These are phyloP conservation scores for Sinosuthora webbiana DNA, from an alignment of 2,113 vertebrate species.

Conservation along the genomic window DNA sequence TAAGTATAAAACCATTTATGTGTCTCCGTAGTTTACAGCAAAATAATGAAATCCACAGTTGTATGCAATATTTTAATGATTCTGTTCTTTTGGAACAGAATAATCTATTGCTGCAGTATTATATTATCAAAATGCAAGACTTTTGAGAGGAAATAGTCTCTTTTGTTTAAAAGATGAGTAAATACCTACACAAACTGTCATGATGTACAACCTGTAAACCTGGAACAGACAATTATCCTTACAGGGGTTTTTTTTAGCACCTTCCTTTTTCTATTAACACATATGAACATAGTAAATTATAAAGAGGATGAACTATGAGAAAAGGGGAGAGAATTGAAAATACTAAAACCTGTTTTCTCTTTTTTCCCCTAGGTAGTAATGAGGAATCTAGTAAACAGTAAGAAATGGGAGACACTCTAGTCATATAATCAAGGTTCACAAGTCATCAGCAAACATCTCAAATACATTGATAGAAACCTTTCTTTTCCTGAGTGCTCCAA, in stretches of 20 bases:
- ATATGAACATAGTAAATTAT: not conserved
- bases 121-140: conserved; percentile 22
- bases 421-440: not conserved
- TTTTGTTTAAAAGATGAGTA: conserved; percentile 42
- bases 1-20: conserved; percentile 34
- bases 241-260: not conserved
- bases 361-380: not conserved
- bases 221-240: conserved; percentile 33
- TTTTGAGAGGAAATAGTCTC: not conserved
- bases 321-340: not conserved
- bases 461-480: not conserved
- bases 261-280: conserved; percentile 26
- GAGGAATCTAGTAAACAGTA: not conserved
- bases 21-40: conserved; percentile 12
- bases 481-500: not conserved
- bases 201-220: not conserved
- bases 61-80: conserved; percentile 17
- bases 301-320: not conserved
- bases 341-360: not conserved
- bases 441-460: not conserved
- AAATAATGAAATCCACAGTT: not conserved
- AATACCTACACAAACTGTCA: conserved; percentile 30
- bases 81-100: conserved; percentile 6
- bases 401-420: not conserved
- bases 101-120: not conserved